Percentiles rank a stretch among this genome's conserved stretches.
These are phyloP conservation scores for Synergus itoensis DNA, from an alignment of 2,888 invertebrate genomes.

Conservation along the genomic window DNA sequence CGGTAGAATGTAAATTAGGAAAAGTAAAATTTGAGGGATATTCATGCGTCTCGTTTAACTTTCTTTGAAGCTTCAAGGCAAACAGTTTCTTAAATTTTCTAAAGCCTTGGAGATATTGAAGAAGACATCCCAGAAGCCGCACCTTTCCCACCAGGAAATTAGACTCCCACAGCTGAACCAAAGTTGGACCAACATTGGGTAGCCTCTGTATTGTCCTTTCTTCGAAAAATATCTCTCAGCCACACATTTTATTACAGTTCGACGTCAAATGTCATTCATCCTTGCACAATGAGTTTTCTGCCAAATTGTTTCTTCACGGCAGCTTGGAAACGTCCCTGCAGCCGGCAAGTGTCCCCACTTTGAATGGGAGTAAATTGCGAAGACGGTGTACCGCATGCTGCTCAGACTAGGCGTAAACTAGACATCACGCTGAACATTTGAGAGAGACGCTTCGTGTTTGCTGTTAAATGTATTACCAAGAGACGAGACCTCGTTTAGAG, in stretches of 20 bases:
- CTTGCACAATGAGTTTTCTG: slow-evolving; percentile 21
- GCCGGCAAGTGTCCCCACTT: slow-evolving; percentile 31
- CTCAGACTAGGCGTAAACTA: slow-evolving; percentile 39
- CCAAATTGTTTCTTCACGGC: slow-evolving; percentile 40
- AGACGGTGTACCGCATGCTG: slow-evolving; percentile 34
- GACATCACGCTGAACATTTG: slow-evolving; percentile 24
- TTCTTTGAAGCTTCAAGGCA: neutral
- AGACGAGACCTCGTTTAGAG: slow-evolving; percentile 36
- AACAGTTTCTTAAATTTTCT: neutral
- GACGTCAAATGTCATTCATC: slow-evolving; percentile 31
- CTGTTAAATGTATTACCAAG: slow-evolving; percentile 14
- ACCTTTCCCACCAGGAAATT: slow-evolving; percentile 25
- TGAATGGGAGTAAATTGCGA: slow-evolving; percentile 38
- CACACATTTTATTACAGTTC: neutral
- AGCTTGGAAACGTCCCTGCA: slow-evolving; percentile 22
- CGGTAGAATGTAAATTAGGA: too few relatives aligned
- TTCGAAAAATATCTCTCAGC: slow-evolving; percentile 18
- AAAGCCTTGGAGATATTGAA: neutral
- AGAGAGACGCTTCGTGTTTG: slow-evolving; percentile 27
- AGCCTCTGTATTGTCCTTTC: slow-evolving; percentile 13
- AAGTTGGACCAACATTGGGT: slow-evolving; percentile 38
- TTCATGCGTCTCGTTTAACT: too few relatives aligned
- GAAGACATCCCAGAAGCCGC: neutral
- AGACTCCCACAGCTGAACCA: slow-evolving; percentile 25
- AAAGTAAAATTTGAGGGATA: too few relatives aligned